Evolutionary conservation across 2,113 vertebrate genomes (phyloP), one percentile per base, ranked within the genome.

Genomic region (Pimephales promelas): DNA sequence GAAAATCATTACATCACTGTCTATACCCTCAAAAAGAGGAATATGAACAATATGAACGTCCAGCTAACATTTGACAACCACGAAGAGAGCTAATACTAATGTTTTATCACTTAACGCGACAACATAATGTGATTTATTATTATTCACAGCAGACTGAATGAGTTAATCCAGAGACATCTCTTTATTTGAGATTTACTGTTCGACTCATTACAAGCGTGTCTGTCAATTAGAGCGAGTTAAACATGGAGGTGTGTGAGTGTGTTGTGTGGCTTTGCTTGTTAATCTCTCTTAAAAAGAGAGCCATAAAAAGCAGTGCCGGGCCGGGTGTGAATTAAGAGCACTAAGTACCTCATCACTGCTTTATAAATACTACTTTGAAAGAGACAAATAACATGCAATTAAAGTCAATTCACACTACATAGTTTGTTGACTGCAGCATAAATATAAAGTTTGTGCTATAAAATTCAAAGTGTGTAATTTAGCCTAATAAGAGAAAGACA

Each of bases 281-380:
- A 86, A 87, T 79, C 83, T 80, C 49, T 76, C 34, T 78, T 80
- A 86, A 87, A 87, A 86, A n/a, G 72, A 66, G 64, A 79, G 49
- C 66, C 31, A 81, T 87, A 84, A 88, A 80, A 84, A 72, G 75
- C 70, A 80, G 74, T 2, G 73, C 77, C 16, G 87, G 66, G 73
- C 77, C 16, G 87, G 66, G 83, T 87, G 88, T 86, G 75, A 88
- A 86, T 83, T 83, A 80, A 88, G 68, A 79, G 57, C 31, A 43
- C 43, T 80, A 82, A 88, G 78, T 66, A 71, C 68, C 72, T 43
- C 79, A 76, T 82, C 49, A 62, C 24, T 49, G 57, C 13, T 74
- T 71, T 83, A 54, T 57, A 73, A 81, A 82, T 57, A 61, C 57
- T 52, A 20, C 49, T 74, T 77, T 64, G 22, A 11, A 80, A 28